Percentiles rank a stretch among this genome's conserved stretches.
phyloP scores from a whole-genome alignment of 1,140 invertebrate genomes.

The Dryas iulia region DNA sequence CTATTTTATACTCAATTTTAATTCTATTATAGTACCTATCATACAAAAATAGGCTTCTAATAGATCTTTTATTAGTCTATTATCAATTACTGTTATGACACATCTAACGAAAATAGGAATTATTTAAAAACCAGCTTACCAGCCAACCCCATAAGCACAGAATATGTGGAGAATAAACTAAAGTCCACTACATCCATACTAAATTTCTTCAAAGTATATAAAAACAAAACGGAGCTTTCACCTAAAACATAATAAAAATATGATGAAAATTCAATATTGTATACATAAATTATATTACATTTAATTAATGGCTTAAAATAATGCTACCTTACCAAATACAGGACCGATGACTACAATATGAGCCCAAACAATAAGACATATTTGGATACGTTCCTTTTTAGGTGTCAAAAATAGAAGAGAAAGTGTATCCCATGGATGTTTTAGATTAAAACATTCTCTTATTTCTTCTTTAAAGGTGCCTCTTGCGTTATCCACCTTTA shows the following conservation, averaged over 20 bases:
- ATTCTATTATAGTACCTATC: no score
- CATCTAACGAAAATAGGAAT: no score
- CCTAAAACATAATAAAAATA: constrained; percentile 46
- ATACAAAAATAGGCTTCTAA: no score
- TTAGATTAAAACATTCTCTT: constrained; percentile 70
- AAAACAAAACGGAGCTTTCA: constrained; percentile 56
- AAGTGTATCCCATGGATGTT: constrained; percentile 72
- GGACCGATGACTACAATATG: constrained; percentile 78
- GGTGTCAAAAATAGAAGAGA: constrained; percentile 67
- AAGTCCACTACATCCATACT: constrained; percentile 64
- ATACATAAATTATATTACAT: background rate
- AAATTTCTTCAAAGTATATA: constrained; percentile 65
- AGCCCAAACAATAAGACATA: constrained; percentile 69
- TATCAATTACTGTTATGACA: no score
- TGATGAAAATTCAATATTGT: background rate
- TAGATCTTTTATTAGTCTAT: no score
- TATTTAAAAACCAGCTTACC: constrained; percentile 42
- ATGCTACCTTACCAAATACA: constrained; percentile 61
- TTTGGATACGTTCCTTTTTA: constrained; percentile 52
- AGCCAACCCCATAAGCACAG: constrained; percentile 59
- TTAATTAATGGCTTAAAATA: background rate
- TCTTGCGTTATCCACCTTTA: constrained; percentile 44
- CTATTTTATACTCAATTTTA: no score
- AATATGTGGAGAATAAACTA: constrained; percentile 68
- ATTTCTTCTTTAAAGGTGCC: constrained; percentile 47